Base-by-base conservation (phyloP, 2,888 invertebrate species). In the Diachrysia chrysitis region DNA sequence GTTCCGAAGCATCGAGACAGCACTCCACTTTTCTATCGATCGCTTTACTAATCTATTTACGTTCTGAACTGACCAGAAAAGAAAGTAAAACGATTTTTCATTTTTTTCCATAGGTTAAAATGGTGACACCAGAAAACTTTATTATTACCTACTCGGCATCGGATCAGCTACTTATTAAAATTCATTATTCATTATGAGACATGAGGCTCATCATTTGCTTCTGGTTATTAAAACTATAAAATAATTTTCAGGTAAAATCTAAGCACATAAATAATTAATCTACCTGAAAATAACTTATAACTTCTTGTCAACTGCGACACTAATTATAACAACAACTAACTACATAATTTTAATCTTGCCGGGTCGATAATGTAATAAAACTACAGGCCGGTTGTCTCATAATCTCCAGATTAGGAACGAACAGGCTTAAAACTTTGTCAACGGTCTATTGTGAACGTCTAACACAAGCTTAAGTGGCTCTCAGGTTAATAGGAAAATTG, bases 401-500 rank as follows among this genome's bases (percentile, higher is more conserved):
- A 51, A 51, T 51, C 81, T 66, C 56, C 69, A 79, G 82, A 80
- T 79, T 76, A 79, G 68, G 68, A 76, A 66, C 73, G 69, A 76
- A 73, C 62, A 67, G 79, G 82, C 77, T 82, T 76, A 72, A 82
- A 80, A 80, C 81, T 80, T 82, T 71, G 66, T 69, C 72, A 55
- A 66, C 71, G 65, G 66, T 68, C 67, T 73, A 70, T 67, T 73
- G 60, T 65, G 63, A 66, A 63, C 66, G 59, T 58, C 79, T 69
- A 78, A 76, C 80, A 66, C 70, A 55, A 66, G 71, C 72, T 82
- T 66, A 72, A 60, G 48, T 63, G 32, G 63, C 72, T 65, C 69
- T 73, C 66, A 61, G 71, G 73, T 70, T 79, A 76, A 82, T 72
- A 72, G 69, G 73, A 75, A 75, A 81, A 73, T 70, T 73, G 61